These are phyloP conservation scores for Lasioglossum malachurum DNA, from an alignment of 2,888 invertebrate genomes.

Conservation along the genomic window DNA sequence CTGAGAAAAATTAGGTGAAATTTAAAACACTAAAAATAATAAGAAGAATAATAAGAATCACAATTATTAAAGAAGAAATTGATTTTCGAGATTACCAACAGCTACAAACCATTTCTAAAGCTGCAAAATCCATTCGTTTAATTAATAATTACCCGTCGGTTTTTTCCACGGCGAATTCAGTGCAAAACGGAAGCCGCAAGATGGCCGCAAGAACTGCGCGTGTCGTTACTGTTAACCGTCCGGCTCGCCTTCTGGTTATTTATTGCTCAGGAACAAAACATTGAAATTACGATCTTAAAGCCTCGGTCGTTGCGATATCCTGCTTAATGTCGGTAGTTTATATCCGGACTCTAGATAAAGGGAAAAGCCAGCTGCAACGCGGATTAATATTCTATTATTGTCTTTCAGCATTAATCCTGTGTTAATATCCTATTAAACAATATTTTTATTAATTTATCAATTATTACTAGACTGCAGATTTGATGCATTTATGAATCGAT, in stretches of 20 bases:
- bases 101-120: not conserved
- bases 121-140: slow-evolving; percentile 28
- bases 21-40: too few species aligned
- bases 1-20: too few species aligned
- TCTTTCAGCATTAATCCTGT: not conserved
- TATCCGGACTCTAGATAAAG: not conserved
- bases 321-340: slow-evolving; percentile 15
- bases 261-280: slow-evolving; percentile 7
- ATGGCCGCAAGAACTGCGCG: not conserved
- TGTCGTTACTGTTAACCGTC: slow-evolving; percentile 4
- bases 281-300: slow-evolving; percentile 18
- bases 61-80: too few species aligned
- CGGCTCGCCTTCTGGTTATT: not conserved
- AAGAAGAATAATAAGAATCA: too few species aligned
- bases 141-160: slow-evolving; percentile 33
- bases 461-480: too few species aligned
- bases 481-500: too few species aligned
- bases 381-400: slow-evolving; percentile 11
- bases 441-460: too few species aligned
- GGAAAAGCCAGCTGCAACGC: not conserved
- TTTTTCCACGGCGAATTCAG: slow-evolving; percentile 19
- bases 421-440: too few species aligned
- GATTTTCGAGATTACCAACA: not conserved
- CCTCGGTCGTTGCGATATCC: not conserved
- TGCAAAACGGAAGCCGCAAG: not conserved